phyloP scores from a whole-genome alignment of 2,888 invertebrate genomes.

The Standfussiana lucernea region DNA sequence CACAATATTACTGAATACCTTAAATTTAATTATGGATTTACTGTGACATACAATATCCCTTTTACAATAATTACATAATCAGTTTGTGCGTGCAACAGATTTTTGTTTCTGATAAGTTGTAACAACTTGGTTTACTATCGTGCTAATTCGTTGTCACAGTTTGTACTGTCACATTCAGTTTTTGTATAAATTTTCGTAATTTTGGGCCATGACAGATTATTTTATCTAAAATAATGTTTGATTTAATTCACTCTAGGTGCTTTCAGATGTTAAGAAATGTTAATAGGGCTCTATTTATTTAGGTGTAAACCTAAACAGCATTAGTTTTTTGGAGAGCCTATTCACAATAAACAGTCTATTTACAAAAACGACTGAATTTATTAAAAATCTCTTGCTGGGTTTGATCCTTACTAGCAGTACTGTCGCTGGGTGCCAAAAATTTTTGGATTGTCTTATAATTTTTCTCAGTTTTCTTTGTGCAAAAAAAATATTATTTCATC shows the following conservation, averaged over 20 bases:
- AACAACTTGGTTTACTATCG: constrained; percentile 34
- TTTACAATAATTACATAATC: constrained; percentile 12
- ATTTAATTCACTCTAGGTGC: background rate
- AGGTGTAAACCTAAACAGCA: background rate
- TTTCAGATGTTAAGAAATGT: background rate
- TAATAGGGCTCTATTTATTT: background rate
- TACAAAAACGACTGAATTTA: background rate
- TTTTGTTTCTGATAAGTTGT: constrained; percentile 20
- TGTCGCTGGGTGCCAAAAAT: background rate
- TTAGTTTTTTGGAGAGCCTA: background rate
- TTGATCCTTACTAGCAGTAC: constrained; percentile 3
- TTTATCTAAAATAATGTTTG: background rate
- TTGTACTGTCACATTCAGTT: constrained; percentile 35
- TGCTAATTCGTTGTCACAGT: constrained; percentile 23
- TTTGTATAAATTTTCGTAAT: constrained; percentile 3
- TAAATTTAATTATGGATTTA: constrained; percentile 35
- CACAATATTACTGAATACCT: constrained; percentile 30
- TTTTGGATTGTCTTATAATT: background rate
- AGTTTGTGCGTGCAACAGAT: constrained; percentile 32
- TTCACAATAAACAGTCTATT: background rate
- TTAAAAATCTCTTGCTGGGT: background rate
- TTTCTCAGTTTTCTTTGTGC: background rate
- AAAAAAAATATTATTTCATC: background rate
- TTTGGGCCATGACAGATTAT: background rate
- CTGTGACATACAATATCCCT: constrained; percentile 39